Evolutionary conservation across 2,888 invertebrate species (phyloP), one percentile per base, ranked within the genome.

Genomic region (Drosophila nr. perissopoda): DNA sequence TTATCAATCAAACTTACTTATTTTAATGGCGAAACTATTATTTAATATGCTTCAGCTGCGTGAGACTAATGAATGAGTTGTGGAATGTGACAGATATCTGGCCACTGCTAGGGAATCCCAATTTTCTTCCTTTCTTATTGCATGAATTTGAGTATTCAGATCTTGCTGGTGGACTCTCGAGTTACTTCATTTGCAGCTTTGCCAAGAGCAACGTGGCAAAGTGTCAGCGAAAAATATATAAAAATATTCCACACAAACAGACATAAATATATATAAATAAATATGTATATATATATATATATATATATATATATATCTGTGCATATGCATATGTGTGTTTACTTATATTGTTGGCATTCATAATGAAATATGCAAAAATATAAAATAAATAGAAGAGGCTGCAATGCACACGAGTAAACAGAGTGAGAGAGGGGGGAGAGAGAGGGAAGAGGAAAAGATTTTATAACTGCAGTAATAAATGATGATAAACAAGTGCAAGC

Each of bases 401-500:
- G 78, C 72, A 69, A 49, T 73, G 77, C 69, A 73, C 77, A 72
- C 51, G 62, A 73, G 80, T 71, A 85, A 83, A 87, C 86, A 85
- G 57, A 33, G 29, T 18, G 36, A 29, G 29, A 13, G 52, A 45
- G 2, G 33, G 0, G 4, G 1, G 16, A 2, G 6, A 27, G 52
- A 18, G 52, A 45, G 52, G 33, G 38, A 52, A 49, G 56, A 65
- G 73, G 69, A 74, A 69, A 62, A 63, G 81, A 69, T 82, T 84
- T 84, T 73, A 80, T 80, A 74, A 75, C 85, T 85, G 83, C 83
- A 83, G 83, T 80, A 85, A 84, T 84, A 84, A 85, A 84, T 87
- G 83, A 84, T 85, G 83, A 87, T 84, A 84, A 87, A 85, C 88
- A 87, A 85, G 86, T 87, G 83, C 86, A 80, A 77, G 83, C 86